A percentile compares a stretch with the other conserved stretches of the same genome.
phyloP scores from a whole-genome alignment of 2,797 vertebrate genomes.

The Bradypus variegatus region DNA sequence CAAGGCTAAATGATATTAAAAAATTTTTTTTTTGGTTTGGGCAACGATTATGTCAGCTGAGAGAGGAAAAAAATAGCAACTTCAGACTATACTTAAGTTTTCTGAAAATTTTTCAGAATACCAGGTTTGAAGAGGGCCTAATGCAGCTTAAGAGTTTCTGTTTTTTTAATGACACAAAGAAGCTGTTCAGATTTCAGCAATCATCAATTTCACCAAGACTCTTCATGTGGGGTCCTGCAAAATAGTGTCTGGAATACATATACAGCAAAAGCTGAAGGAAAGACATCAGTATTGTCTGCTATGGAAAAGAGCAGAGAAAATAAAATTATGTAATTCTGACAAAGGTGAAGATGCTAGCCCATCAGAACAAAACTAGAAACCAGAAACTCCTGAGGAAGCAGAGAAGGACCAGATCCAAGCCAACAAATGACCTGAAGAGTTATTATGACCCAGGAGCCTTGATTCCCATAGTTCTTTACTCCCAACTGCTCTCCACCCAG shows the following conservation, averaged over 20 bases:
- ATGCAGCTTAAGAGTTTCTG: not conserved
- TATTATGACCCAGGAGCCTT: not conserved
- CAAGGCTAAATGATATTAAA: not conserved
- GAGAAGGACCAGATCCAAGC: not conserved
- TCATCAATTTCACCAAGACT: not conserved
- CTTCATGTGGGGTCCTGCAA: not conserved
- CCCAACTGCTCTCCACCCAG: not conserved
- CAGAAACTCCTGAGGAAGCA: not conserved
- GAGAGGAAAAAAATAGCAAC: not conserved
- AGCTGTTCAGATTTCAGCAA: not conserved
- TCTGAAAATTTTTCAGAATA: constrained; percentile 7
- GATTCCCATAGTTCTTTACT: not conserved
- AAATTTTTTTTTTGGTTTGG: not conserved
- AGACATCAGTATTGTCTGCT: not conserved
- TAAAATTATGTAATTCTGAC: not conserved
- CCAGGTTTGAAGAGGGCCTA: not conserved
- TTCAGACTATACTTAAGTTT: not conserved
- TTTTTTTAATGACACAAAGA: not conserved
- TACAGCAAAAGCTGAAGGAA: constrained; percentile 9
- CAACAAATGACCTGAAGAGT: not conserved
- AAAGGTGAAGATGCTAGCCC: not conserved
- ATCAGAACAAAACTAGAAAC: not conserved
- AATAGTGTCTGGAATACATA: not conserved
- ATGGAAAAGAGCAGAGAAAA: not conserved
- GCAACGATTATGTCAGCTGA: not conserved